Percentiles rank a stretch among this genome's conserved stretches.
phyloP scores from a whole-genome alignment of 2,888 invertebrate genomes.

The Hartigia nigra region DNA sequence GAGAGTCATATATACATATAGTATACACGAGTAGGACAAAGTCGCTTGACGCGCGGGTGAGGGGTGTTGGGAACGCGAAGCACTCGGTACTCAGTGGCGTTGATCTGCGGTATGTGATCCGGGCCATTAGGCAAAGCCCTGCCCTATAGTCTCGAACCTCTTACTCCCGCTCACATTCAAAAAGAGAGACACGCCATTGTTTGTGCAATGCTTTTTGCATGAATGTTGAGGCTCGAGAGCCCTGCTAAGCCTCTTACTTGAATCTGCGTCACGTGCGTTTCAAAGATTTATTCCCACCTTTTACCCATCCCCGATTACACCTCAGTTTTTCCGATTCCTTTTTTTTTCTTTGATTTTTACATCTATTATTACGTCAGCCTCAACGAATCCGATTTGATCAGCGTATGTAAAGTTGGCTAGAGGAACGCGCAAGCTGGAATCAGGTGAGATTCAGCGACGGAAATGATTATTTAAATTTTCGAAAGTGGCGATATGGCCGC shows the following conservation, averaged over 20 bases:
- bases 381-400: not conserved
- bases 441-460: not conserved
- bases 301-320: slow-evolving; percentile 1
- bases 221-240: slow-evolving; percentile 28
- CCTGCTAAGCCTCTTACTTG: slow-evolving; percentile 57
- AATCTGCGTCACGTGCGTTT: slow-evolving; percentile 62
- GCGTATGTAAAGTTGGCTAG: not conserved
- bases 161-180: slow-evolving; percentile 23
- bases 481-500: not conserved
- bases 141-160: slow-evolving; percentile 29
- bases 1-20: not conserved
- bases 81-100: slow-evolving; percentile 26
- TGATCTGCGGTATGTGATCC: slow-evolving; percentile 59
- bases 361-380: not conserved
- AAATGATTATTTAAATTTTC: slow-evolving; percentile 2
- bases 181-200: slow-evolving; percentile 43
- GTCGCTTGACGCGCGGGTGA: slow-evolving; percentile 4
- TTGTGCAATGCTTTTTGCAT: slow-evolving; percentile 40
- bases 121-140: slow-evolving; percentile 59
- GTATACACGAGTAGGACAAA: not conserved
- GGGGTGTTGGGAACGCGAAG: slow-evolving; percentile 1
- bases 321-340: not conserved
- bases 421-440: not conserved
- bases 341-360: not conserved
- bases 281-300: slow-evolving; percentile 45